phyloP scores from a whole-genome alignment of 2,797 vertebrate species.

The Acipenser transmontanus region DNA sequence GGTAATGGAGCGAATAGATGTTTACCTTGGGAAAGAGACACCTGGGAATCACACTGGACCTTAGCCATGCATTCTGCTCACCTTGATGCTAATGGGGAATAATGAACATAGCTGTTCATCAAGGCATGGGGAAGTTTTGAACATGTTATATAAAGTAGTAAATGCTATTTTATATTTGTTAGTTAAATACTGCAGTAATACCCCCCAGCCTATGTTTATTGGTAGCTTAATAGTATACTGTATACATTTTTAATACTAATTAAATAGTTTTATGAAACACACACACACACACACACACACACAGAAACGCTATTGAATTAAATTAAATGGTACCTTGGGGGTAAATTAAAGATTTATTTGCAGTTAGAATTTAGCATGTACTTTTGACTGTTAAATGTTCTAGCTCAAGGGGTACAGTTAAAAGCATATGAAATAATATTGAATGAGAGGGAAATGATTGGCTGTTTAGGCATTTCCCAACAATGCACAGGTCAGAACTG shows the following conservation, averaged over 20 bases:
- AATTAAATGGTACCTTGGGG: constrained; percentile 11
- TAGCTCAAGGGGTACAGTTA: too few relatives aligned
- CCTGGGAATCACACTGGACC: background rate
- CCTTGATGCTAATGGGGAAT: background rate
- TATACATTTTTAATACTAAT: background rate
- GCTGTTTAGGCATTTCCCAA: too few relatives aligned
- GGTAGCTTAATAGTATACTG: background rate
- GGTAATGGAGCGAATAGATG: background rate
- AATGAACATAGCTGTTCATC: background rate
- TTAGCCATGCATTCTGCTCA: background rate
- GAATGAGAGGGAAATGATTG: too few relatives aligned
- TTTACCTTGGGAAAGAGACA: background rate
- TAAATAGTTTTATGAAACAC: constrained; percentile 5
- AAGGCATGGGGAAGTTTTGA: background rate
- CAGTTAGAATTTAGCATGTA: constrained; percentile 32
- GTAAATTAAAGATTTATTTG: constrained; percentile 24
- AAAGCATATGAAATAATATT: too few relatives aligned
- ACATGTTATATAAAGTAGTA: background rate
- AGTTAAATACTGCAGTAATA: too few relatives aligned
- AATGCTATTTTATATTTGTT: background rate
- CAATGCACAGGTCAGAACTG: too few relatives aligned
- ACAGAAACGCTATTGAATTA: constrained; percentile 11
- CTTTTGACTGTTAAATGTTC: constrained; percentile 18
- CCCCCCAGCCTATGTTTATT: background rate
- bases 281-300: constrained; percentile 11